A percentile compares a stretch with the other conserved stretches of the same genome.
Conservation (phyloP, 2,797 vertebrate species). For the Poeciliopsis presidionis region DNA sequence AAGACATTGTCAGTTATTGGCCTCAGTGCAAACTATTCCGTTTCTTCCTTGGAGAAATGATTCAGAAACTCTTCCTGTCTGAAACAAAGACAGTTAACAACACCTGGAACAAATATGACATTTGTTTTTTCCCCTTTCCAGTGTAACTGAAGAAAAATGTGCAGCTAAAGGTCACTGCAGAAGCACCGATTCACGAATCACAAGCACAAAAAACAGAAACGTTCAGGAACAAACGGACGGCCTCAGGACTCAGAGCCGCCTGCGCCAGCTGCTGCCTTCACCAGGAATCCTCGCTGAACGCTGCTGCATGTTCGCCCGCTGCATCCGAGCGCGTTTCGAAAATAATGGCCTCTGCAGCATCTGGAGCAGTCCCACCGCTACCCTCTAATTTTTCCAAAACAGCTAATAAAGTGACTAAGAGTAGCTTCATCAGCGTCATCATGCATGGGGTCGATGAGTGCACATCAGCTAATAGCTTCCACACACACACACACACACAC, state of each 20-base stretch:
- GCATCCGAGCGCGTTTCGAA: constrained; percentile 28
- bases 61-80: constrained; percentile 3
- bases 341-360: constrained; percentile 39
- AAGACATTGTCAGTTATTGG: background rate
- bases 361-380: constrained; percentile 44
- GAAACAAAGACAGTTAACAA: constrained; percentile 1
- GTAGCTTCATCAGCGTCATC: constrained; percentile 38
- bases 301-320: constrained; percentile 18
- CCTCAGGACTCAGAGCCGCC: constrained; percentile 27
- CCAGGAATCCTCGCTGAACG: constrained; percentile 15
- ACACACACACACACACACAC: constrained; percentile 27
- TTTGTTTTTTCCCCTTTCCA: constrained; percentile 16
- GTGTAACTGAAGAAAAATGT: constrained; percentile 22
- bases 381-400: constrained; percentile 37
- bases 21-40: background rate
- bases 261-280: constrained; percentile 40
- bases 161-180: constrained; percentile 19
- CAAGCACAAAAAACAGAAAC: constrained; percentile 19
- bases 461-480: constrained; percentile 33
- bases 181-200: constrained; percentile 28
- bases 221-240: constrained; percentile 22
- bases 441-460: constrained; percentile 42
- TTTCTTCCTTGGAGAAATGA: constrained; percentile 4
- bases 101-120: constrained; percentile 12
- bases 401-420: constrained; percentile 53